These are phyloP conservation scores for Physocephala rufipes DNA, from an alignment of 2,888 invertebrate species.

Conservation along the genomic window DNA sequence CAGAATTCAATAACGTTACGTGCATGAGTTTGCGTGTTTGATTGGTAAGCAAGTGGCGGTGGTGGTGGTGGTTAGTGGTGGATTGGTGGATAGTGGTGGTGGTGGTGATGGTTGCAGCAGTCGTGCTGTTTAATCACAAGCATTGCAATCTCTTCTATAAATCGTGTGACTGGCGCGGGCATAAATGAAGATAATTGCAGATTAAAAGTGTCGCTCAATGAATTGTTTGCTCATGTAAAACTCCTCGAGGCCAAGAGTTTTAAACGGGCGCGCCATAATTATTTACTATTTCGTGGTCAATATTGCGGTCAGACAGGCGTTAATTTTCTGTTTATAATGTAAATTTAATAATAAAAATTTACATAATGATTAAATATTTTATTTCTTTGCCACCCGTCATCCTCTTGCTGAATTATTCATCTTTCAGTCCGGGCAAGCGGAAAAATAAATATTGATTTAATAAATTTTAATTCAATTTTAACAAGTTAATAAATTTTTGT, in stretches of 20 bases:
- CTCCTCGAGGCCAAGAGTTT: constrained; percentile 4
- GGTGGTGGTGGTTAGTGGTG: constrained; percentile 24
- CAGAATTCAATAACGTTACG: constrained; percentile 51
- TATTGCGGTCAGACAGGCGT: constrained; percentile 57
- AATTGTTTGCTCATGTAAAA: background rate
- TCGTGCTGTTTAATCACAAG: constrained; percentile 5
- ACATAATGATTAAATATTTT: constrained; percentile 15
- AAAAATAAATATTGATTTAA: constrained; percentile 42
- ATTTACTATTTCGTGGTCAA: constrained; percentile 44
- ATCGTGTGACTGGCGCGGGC: constrained; percentile 1
- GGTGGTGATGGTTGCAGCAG: background rate
- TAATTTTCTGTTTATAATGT: constrained; percentile 59
- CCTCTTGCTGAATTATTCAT: too few relatives aligned
- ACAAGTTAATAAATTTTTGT: constrained; percentile 39
- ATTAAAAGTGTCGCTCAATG: constrained; percentile 57
- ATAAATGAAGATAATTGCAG: constrained; percentile 60
- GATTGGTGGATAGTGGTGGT: background rate
- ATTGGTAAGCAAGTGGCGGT: constrained; percentile 34
- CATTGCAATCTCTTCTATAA: background rate
- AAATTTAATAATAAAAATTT: constrained; percentile 37
- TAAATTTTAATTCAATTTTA: constrained; percentile 47
- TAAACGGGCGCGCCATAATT: constrained; percentile 16
- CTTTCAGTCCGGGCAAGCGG: background rate
- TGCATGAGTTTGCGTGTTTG: background rate
- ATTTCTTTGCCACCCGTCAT: too few relatives aligned